phyloP scores from a whole-genome alignment of 1,140 invertebrate genomes.

The Chironomus striatipennis region DNA sequence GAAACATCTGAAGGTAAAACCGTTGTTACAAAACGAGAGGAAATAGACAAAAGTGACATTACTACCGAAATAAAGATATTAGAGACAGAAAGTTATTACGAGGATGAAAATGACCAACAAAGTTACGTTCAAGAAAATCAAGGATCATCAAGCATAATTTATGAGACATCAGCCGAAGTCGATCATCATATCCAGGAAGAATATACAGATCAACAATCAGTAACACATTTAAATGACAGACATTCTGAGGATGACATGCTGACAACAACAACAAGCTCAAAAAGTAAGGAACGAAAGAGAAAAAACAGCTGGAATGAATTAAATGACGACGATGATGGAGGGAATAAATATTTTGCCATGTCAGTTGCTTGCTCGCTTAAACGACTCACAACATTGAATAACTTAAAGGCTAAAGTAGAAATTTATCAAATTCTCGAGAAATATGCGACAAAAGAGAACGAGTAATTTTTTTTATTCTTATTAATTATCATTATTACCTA shows the following conservation, averaged over 20 bases:
- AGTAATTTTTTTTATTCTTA: background rate
- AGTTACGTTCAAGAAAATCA: background rate
- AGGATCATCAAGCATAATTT: background rate
- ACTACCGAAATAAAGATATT: background rate
- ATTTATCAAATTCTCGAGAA: constrained; percentile 3
- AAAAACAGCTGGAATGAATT: background rate
- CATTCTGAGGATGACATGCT: background rate
- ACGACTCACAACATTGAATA: background rate
- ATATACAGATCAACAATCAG: background rate
- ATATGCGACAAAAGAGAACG: background rate
- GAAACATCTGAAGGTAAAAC: background rate
- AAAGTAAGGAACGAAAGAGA: background rate
- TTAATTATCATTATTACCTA: too few relatives aligned
- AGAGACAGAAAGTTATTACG: background rate
- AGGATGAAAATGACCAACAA: background rate
- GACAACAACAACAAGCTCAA: background rate
- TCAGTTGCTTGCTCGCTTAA: background rate
- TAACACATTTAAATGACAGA: background rate
- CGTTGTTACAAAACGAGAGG: background rate
- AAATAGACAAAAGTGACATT: background rate
- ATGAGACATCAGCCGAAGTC: background rate
- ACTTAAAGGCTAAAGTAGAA: background rate
- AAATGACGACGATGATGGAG: background rate
- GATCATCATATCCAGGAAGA: background rate
- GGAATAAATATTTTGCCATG: background rate